phyloP scores from a whole-genome alignment of 2,888 invertebrate genomes.

The Ennomos fuscantarius region DNA sequence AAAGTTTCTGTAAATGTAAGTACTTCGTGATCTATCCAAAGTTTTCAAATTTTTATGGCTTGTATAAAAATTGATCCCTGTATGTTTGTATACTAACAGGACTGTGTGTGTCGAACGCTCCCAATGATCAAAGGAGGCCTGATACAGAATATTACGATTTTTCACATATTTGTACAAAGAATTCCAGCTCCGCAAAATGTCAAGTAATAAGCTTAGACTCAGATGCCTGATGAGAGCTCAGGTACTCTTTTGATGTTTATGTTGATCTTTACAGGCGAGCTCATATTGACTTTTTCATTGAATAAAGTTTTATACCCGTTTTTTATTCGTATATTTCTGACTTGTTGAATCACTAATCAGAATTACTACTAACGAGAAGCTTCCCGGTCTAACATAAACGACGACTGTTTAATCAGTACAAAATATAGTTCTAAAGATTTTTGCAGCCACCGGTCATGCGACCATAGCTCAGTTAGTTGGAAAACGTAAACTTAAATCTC shows the following conservation, averaged over 20 bases:
- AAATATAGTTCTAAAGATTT: too few species aligned
- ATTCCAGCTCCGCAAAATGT: conserved; percentile 8
- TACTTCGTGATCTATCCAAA: too few species aligned
- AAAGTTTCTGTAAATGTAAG: too few species aligned
- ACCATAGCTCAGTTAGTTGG: too few species aligned
- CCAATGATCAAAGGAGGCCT: conserved; percentile 23
- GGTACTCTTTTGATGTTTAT: conserved; percentile 11
- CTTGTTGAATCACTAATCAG: too few species aligned
- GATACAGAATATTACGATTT: conserved; percentile 22
- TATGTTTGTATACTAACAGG: not conserved
- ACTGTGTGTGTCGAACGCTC: conserved; percentile 3
- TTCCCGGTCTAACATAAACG: too few species aligned
- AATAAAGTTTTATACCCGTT: not conserved
- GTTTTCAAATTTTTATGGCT: not conserved
- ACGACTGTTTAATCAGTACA: too few species aligned
- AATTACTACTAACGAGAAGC: too few species aligned
- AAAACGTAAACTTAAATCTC: too few species aligned
- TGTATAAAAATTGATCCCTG: not conserved
- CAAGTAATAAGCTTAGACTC: conserved; percentile 9
- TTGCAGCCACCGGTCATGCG: too few species aligned
- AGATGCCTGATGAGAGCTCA: conserved; percentile 3
- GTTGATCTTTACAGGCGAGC: not conserved
- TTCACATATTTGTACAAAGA: conserved; percentile 21
- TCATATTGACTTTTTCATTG: not conserved
- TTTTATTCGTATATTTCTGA: too few species aligned